Evolutionary conservation across 2,888 invertebrate species (phyloP).

Genomic region (Octodonta nipae): DNA sequence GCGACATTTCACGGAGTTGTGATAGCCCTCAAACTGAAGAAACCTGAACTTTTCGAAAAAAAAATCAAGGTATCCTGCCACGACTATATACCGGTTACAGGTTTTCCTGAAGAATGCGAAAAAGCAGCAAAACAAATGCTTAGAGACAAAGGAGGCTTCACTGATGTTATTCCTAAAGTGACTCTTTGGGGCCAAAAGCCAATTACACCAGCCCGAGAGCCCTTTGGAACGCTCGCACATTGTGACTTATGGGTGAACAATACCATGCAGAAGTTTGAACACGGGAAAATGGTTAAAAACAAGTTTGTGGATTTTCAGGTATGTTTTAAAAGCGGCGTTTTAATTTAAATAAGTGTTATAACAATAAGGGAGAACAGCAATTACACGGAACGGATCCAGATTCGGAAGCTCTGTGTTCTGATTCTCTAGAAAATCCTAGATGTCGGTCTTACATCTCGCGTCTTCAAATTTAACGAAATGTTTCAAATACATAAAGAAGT

Average conservation of each 20-base stretch:
- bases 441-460: too few species aligned
- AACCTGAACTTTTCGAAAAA: constrained; percentile 31
- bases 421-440: too few species aligned
- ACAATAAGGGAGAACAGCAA: too few species aligned
- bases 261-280: constrained; percentile 37
- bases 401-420: too few species aligned
- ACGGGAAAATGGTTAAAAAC: constrained; percentile 20
- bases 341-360: too few species aligned
- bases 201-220: constrained; percentile 5
- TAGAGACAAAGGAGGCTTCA: constrained; percentile 6
- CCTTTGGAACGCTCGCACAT: constrained; percentile 40
- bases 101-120: not conserved
- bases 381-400: too few species aligned
- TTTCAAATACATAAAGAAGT: too few species aligned
- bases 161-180: constrained; percentile 2
- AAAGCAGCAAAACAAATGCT: constrained; percentile 1
- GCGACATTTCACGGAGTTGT: constrained; percentile 44
- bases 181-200: constrained; percentile 4
- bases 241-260: constrained; percentile 48
- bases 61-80: constrained; percentile 28
- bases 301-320: constrained; percentile 46
- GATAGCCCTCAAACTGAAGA: constrained; percentile 36
- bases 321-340: too few species aligned
- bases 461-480: too few species aligned
- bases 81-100: constrained; percentile 4